Percentiles rank a stretch among this genome's conserved stretches.
Conservation (phyloP, 2,797 vertebrate species). For the Avahi laniger region DNA sequence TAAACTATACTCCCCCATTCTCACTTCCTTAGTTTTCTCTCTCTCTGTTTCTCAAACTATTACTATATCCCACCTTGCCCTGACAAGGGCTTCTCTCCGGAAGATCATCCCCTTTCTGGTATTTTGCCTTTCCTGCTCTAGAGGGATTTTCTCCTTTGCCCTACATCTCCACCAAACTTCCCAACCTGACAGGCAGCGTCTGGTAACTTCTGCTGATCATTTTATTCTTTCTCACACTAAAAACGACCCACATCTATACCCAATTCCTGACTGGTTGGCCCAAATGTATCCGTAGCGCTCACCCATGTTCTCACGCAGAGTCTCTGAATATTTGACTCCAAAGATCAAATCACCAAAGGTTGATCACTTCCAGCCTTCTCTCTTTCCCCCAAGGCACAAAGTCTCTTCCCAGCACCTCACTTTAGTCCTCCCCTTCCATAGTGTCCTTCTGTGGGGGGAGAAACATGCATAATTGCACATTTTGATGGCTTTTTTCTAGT, state of each 20-base stretch:
- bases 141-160: neutral
- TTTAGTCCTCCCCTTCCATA: neutral
- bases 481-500: neutral
- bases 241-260: neutral
- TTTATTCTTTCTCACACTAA: neutral
- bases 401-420: neutral
- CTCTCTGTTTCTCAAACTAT: neutral
- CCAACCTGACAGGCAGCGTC: neutral
- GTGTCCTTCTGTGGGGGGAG: neutral
- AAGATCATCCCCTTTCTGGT: neutral
- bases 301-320: neutral
- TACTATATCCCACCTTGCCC: neutral
- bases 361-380: neutral
- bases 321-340: slow-evolving; percentile 34
- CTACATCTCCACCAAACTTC: neutral
- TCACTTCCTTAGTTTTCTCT: neutral
- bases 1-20: neutral
- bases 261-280: neutral
- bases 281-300: neutral
- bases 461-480: neutral
- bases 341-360: neutral
- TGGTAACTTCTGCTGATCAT: neutral
- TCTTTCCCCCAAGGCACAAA: neutral
- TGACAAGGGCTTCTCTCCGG: neutral
- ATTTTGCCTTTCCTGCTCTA: neutral